phyloP scores from a whole-genome alignment of 2,888 invertebrate species.

The Drosophila helvetica region DNA sequence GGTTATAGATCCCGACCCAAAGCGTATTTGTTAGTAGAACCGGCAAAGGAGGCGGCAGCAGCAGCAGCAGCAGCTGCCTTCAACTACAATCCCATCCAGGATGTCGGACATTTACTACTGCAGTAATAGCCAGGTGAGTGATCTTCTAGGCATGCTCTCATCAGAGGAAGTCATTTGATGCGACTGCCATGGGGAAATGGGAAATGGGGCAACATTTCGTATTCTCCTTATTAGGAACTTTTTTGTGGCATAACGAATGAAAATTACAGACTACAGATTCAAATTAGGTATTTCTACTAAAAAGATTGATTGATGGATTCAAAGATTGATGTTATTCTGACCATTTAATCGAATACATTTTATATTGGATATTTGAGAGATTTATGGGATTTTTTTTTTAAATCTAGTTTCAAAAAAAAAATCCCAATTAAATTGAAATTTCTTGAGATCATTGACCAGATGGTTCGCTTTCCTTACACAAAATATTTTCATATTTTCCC shows the following conservation, averaged over 20 bases:
- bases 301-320: no score
- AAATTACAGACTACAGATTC: no score
- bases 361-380: no score
- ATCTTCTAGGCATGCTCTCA: neutral
- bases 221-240: neutral
- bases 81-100: slow-evolving; percentile 51
- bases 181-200: neutral
- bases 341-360: neutral
- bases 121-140: slow-evolving; percentile 74
- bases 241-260: neutral
- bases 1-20: neutral
- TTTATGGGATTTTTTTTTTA: no score
- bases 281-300: no score
- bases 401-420: no score
- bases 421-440: no score
- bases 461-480: no score
- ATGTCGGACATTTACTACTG: slow-evolving; percentile 78
- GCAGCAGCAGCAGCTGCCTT: slow-evolving; percentile 8
- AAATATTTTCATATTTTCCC: no score
- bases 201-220: neutral
- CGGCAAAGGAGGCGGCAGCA: slow-evolving; percentile 15
- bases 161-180: neutral
- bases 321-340: neutral
- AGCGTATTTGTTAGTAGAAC: slow-evolving; percentile 5
- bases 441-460: no score